Evolutionary conservation across 37 sponge, comb jelly and placozoan genomes (phyloP).

Genomic region (Spongilla lacustris): DNA sequence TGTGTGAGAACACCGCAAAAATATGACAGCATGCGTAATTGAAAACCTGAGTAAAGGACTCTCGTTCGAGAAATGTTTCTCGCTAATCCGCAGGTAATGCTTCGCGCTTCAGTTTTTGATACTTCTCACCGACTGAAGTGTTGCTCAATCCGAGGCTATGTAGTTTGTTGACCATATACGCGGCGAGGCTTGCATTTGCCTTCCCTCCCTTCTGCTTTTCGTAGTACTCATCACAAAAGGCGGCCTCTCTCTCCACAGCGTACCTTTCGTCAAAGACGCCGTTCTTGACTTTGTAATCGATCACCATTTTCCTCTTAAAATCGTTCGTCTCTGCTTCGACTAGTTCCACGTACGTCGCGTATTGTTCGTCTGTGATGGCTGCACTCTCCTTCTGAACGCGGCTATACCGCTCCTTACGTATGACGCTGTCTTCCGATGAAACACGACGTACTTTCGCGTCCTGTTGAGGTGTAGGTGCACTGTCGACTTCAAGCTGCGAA

Average conservation of each 20-base stretch:
- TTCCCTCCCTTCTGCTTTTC: neutral
- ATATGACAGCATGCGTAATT: too few species aligned
- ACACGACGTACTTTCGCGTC: neutral
- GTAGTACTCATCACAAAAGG: neutral
- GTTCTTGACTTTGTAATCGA: neutral
- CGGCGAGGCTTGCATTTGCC: neutral
- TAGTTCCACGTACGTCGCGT: neutral
- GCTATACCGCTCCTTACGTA: neutral
- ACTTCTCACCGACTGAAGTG: neutral
- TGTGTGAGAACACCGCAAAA: too few species aligned
- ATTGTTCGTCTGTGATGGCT: neutral
- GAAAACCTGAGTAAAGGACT: too few species aligned
- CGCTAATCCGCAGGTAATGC: neutral
- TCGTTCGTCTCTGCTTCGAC: neutral
- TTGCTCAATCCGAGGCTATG: neutral
- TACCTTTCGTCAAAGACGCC: neutral
- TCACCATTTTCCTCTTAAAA: neutral
- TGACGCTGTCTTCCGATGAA: neutral
- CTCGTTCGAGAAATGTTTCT: too few species aligned
- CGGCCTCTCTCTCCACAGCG: neutral
- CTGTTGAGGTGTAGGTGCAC: neutral
- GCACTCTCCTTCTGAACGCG: neutral
- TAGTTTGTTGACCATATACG: neutral
- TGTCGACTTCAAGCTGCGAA: neutral
- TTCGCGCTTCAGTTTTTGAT: neutral